phyloP scores from a whole-genome alignment of 1,140 invertebrate species.

The Tetragonula clypearis region DNA sequence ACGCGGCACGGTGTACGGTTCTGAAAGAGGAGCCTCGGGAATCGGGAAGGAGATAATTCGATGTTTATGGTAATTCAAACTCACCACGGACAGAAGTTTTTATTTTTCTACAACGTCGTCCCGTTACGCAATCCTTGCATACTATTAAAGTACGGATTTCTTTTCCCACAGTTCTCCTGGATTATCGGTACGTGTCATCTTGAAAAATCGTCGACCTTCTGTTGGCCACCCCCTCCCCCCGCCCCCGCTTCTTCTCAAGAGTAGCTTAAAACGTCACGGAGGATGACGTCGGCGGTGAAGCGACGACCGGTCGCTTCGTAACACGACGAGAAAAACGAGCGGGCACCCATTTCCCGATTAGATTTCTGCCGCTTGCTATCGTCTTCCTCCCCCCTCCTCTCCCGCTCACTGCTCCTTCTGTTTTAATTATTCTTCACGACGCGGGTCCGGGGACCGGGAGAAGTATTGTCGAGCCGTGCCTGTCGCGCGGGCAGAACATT shows the following conservation, averaged over 20 bases:
- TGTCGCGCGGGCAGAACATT: constrained; percentile 3
- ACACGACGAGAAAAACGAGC: constrained; percentile 33
- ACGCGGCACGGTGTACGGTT: neutral
- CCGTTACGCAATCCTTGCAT: constrained; percentile 60
- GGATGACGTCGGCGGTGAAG: constrained; percentile 3
- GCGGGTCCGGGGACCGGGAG: neutral
- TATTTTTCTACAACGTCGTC: constrained; percentile 59
- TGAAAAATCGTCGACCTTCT: constrained; percentile 15
- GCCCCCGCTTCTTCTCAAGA: too few species aligned
- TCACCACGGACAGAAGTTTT: constrained; percentile 38
- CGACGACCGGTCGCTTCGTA: neutral
- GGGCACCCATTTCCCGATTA: constrained; percentile 45
- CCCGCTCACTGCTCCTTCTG: neutral
- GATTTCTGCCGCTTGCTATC: constrained; percentile 28
- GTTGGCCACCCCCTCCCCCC: neutral
- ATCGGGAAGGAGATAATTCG: constrained; percentile 39
- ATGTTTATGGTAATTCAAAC: constrained; percentile 59
- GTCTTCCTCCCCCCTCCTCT: neutral
- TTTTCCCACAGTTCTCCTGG: constrained; percentile 56
- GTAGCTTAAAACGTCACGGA: constrained; percentile 16
- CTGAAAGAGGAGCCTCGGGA: constrained; percentile 10
- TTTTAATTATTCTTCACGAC: constrained; percentile 55
- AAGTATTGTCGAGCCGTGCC: constrained; percentile 51
- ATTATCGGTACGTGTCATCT: constrained; percentile 57
- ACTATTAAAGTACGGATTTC: constrained; percentile 50